Evolutionary conservation across 2,113 vertebrate species (phyloP).

Genomic region (Morone chrysops): DNA sequence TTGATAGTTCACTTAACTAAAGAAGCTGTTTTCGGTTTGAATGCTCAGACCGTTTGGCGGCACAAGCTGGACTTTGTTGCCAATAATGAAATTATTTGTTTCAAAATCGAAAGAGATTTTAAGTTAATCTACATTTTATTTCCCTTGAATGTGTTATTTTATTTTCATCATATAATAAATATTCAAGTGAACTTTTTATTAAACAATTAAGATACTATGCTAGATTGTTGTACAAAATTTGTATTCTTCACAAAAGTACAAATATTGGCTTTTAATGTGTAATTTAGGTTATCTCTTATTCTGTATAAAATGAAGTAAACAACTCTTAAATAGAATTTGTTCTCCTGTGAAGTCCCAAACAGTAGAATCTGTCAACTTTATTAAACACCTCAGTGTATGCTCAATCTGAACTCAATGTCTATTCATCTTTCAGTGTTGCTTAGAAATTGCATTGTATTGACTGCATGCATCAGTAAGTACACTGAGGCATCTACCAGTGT

Average conservation of each 20-base stretch:
- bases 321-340: conserved; percentile 84
- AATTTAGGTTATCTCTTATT: conserved; percentile 88
- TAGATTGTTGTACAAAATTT: conserved; percentile 99
- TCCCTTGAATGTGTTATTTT: conserved; percentile 98
- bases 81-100: conserved; percentile 95
- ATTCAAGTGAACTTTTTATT: conserved; percentile 99
- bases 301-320: conserved; percentile 84
- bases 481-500: too few species aligned
- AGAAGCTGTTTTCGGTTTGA: conserved; percentile 96
- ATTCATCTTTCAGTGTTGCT: conserved; percentile 67
- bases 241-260: conserved; percentile 99
- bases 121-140: conserved; percentile 95
- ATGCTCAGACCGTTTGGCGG: conserved; percentile 93
- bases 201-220: conserved; percentile 96
- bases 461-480: background rate
- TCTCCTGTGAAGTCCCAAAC: conserved; percentile 85
- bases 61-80: conserved; percentile 99
- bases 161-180: conserved; percentile 98
- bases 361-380: conserved; percentile 85
- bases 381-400: conserved; percentile 87
- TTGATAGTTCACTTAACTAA: conserved; percentile 91
- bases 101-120: conserved; percentile 87
- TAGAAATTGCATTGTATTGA: conserved; percentile 28
- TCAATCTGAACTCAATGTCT: conserved; percentile 77
- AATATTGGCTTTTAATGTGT: conserved; percentile 98